These are phyloP conservation scores for Ptychobarbus kaznakovi DNA, from an alignment of 2,797 vertebrate species.

Conservation along the genomic window DNA sequence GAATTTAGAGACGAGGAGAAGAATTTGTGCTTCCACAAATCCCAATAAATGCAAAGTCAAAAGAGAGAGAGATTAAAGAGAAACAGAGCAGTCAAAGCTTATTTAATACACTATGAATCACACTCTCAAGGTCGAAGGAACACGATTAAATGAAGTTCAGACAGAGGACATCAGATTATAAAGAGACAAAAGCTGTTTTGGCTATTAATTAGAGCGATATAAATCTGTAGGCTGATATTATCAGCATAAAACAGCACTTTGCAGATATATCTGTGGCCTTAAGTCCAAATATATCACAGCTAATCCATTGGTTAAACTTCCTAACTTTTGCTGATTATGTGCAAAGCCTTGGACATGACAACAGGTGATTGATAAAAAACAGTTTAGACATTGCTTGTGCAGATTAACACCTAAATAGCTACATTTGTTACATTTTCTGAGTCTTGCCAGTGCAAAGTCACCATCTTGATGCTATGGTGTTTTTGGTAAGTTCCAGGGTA, in stretches of 20 bases:
- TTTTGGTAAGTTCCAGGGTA: background rate
- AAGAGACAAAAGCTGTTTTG: conserved; percentile 35
- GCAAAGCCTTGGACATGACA: background rate
- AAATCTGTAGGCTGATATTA: conserved; percentile 34
- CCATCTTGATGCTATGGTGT: background rate
- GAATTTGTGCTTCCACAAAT: conserved; percentile 54
- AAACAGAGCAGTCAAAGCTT: conserved; percentile 15
- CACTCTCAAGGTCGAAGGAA: conserved; percentile 41
- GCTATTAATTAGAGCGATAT: conserved; percentile 44
- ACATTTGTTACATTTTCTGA: background rate
- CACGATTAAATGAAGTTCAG: conserved; percentile 28
- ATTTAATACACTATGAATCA: conserved; percentile 32
- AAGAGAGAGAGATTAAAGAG: conserved; percentile 40
- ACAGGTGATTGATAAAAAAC: background rate
- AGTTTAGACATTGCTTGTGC: background rate
- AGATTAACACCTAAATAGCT: background rate
- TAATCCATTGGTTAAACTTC: conserved; percentile 14
- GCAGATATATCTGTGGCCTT: conserved; percentile 18
- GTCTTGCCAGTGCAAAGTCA: background rate
- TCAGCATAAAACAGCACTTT: conserved; percentile 27
- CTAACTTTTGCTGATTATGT: conserved; percentile 19
- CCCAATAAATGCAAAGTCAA: conserved; percentile 26
- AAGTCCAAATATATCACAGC: conserved; percentile 19
- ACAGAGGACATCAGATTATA: conserved; percentile 47
- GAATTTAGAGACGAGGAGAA: conserved; percentile 54